A percentile compares a stretch with the other conserved stretches of the same genome.
Conservation (phyloP, 2,797 vertebrate genomes). For the Pagetopsis macropterus region DNA sequence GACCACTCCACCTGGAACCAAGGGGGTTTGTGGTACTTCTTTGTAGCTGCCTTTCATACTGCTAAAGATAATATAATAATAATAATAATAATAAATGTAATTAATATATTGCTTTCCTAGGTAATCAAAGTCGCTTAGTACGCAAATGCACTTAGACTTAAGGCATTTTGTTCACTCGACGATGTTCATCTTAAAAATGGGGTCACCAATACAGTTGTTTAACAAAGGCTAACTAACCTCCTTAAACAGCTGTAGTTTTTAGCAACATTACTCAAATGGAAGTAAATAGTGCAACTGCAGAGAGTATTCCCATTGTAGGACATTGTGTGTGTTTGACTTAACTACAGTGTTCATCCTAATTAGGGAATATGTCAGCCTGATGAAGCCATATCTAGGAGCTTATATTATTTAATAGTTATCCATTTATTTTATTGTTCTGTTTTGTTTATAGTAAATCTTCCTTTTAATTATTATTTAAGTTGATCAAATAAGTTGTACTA, state of each 20-base stretch:
- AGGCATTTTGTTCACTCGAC: too few relatives aligned
- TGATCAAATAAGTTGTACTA: too few relatives aligned
- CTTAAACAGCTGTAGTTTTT: not conserved
- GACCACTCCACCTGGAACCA: constrained; percentile 57
- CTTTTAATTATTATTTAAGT: too few relatives aligned
- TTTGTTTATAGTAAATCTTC: too few relatives aligned
- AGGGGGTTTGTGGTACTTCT: constrained; percentile 71
- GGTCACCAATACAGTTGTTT: not conserved
- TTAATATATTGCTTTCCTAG: too few relatives aligned
- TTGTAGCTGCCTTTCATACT: constrained; percentile 27
- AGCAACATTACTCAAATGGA: not conserved
- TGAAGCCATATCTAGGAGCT: too few relatives aligned
- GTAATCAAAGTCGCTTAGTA: too few relatives aligned
- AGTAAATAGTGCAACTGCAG: not conserved
- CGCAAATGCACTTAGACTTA: too few relatives aligned
- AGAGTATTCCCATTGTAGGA: not conserved
- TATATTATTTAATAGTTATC: too few relatives aligned
- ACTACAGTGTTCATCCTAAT: not conserved
- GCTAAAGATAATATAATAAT: not conserved
- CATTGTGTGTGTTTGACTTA: not conserved
- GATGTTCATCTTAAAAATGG: too few relatives aligned
- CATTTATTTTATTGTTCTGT: too few relatives aligned
- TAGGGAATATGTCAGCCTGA: not conserved
- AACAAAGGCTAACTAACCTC: not conserved
- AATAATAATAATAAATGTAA: not conserved